Percentiles rank a stretch among this genome's conserved stretches.
phyloP scores from a whole-genome alignment of 2,113 vertebrate genomes.

The Harpagus bidentatus region DNA sequence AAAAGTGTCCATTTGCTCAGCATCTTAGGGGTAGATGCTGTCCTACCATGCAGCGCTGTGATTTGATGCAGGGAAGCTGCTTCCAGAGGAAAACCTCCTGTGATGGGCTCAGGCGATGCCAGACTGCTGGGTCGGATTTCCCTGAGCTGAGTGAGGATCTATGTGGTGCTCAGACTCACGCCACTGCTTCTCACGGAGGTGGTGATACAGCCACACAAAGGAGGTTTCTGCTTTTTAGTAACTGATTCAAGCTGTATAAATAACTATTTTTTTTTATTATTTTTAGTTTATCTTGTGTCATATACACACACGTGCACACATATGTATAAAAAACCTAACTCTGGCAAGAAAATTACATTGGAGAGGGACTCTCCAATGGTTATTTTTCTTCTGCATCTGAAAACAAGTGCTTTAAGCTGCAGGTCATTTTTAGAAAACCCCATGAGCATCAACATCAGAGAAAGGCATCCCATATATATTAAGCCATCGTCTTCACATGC shows the following conservation, averaged over 20 bases:
- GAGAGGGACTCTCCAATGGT: not conserved
- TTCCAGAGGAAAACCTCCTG: not conserved
- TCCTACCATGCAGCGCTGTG: not conserved
- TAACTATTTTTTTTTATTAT: not conserved
- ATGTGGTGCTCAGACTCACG: not conserved
- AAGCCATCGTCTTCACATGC: not conserved
- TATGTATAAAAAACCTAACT: accelerated
- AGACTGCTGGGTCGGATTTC: not conserved
- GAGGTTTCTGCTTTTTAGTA: not conserved
- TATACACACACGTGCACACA: not conserved
- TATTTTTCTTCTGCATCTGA: not conserved
- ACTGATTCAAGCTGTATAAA: not conserved
- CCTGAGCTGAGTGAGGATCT: not conserved
- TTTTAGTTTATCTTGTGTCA: not conserved
- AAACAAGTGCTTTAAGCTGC: not conserved
- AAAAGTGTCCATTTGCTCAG: not conserved
- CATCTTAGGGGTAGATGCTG: not conserved
- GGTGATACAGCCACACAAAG: not conserved
- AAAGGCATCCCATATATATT: not conserved
- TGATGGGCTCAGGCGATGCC: not conserved
- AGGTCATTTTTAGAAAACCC: not conserved
- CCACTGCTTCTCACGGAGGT: accelerated
- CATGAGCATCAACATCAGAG: not conserved
- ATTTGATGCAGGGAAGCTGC: not conserved
- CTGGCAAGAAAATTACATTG: not conserved